Base-by-base conservation (phyloP, 2,113 vertebrate species). In the Sander lucioperca region DNA sequence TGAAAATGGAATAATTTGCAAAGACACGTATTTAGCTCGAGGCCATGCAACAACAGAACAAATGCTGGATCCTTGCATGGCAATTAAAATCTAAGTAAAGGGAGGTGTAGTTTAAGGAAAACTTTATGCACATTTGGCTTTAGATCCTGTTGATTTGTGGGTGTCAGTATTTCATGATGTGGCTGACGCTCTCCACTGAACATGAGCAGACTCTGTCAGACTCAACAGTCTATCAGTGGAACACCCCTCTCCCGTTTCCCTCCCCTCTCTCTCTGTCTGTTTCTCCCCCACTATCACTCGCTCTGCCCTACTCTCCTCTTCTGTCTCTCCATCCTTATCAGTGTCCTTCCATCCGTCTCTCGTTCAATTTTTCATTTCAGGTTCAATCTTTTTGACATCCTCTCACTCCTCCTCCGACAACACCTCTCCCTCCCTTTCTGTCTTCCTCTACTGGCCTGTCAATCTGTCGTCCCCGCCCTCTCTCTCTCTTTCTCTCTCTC, bases 351-450 rank as follows among this genome's bases (percentile, higher is more conserved):
- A 94, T 90, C 92, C 78, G 88, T 90, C 90, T 89, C 90, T 19
- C 47, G 82, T 89, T 93, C 90, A 91, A 93, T 93, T 93, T 94
- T 90, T 93, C 88, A 93, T 94, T 94, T 93, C 92, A 94, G 86
- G 88, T 90, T 84, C 88, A 91, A 93, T 94, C 90, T 92, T 83
- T 79, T 65, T 91, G 88, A 92, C 66, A 76, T 86, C 80, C 71
- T 73, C 89, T 82, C 88, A 69, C 83, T 77, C 85, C 82, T 71
- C 84, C 86, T 80, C 36, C 68, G 5, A 36, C 66, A 61, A 78
- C 88, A 84, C 80, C 76, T 87, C 83, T 88, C 73, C 75, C 85
- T 83, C 86, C 84, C 69, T 51, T 58, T 84, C 88, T 70, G 82
- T 90, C 79, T 80, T 81, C 76, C 68, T 90, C 79, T n/a, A 14